Base-by-base conservation (phyloP, 2,888 invertebrate genomes). In the Imbricaverruca yamaguchii region DNA sequence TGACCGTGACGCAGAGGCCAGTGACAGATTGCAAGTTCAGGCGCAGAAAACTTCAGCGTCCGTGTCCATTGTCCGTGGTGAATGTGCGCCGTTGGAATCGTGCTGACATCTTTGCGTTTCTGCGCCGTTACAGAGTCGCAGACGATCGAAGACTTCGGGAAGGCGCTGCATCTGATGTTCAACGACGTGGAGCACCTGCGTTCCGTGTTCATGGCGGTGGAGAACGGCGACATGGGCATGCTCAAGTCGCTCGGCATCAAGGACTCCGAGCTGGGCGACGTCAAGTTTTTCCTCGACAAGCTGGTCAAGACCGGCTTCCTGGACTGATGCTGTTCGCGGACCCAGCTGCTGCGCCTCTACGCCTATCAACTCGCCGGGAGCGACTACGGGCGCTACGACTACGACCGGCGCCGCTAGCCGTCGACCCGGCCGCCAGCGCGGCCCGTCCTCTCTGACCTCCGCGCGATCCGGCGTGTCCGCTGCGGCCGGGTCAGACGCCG, bases 261-360 rank as follows among this genome's bases (percentile, higher is more conserved):
- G 89, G 96, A 97, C 88, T 96, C 95, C 0, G 96, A 96, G 87
- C 90, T 97, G 84, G 96, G 96, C 25, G 96, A 97, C 87, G 96
- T 97, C 81, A 96, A 96, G 87, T 96, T 96, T 90, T 97, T 97
- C 91, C 91, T 97, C 86, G 96, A 96, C 90, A 96, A 96, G 89
- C 91, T 97, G 86, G 95, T 96, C 83, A 95, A 95, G 89, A 97
- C 96, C 84, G 96, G 96, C 85, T 97, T 97, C 90, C 92, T 97
- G 88, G 96, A 96, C 90, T 96, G 83, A 83, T 57, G 80, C 59
- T 55, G 25, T 11, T 53, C 18, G 65, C 61, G 74, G 55, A n/a
- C 39, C 69, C 69, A 69, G 69, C 69, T 39, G 69, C 69, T 39
- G 69, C 39, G 15, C 12, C 39, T 15, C 6, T 18, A 39, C 69